A percentile compares a stretch with the other conserved stretches of the same genome.
Evolutionary conservation across 2,888 invertebrate genomes (phyloP).

Genomic region (Parnassius mnemosyne): DNA sequence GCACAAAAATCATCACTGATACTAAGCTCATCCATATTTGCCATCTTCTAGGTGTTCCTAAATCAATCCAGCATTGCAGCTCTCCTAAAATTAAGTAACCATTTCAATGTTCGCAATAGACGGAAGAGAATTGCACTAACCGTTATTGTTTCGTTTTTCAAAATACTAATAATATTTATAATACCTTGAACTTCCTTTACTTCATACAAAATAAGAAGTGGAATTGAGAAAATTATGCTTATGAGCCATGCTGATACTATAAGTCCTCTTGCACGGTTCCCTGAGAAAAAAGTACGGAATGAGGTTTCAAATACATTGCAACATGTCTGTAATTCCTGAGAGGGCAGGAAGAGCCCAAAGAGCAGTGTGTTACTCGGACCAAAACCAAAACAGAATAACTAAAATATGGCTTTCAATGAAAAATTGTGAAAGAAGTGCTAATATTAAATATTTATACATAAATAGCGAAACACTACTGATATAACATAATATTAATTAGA

Average conservation of each 20-base stretch:
- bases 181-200: conserved; percentile 88
- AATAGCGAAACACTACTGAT: no score
- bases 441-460: no score
- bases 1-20: conserved; percentile 89
- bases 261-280: conserved; percentile 90
- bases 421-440: no score
- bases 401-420: no score
- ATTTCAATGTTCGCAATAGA: no score
- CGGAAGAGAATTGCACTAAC: no score
- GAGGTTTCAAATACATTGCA: conserved; percentile 15
- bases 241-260: conserved; percentile 91
- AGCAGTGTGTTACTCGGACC: no score
- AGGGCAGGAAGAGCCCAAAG: no score
- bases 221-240: conserved; percentile 90
- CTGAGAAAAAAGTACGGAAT: conserved; percentile 69
- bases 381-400: no score
- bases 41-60: conserved; percentile 88
- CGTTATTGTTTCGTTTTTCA: background rate
- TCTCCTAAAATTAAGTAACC: conserved; percentile 70
- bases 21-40: conserved; percentile 93
- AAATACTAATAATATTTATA: conserved; percentile 24
- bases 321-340: no score
- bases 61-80: conserved; percentile 94
- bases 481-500: no score
- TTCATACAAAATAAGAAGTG: conserved; percentile 90